Conservation (phyloP, 2,113 vertebrate genomes). For the Cyphomyrus plagiostoma region DNA sequence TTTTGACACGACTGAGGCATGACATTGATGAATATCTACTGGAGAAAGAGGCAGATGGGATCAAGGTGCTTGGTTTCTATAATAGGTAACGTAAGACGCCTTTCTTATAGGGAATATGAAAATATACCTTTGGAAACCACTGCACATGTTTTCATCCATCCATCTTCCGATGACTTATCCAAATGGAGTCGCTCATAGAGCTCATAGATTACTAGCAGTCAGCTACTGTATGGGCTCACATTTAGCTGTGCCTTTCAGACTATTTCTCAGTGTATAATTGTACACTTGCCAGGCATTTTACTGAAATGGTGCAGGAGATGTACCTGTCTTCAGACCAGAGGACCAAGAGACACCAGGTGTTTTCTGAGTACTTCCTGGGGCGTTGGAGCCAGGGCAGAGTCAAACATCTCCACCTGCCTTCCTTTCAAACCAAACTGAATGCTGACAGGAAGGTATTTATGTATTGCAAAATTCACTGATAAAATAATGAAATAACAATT, state of each 20-base stretch:
- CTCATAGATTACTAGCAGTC: not conserved
- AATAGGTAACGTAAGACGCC: slow-evolving; percentile 50
- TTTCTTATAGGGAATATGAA: not conserved
- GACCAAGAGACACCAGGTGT: slow-evolving; percentile 45
- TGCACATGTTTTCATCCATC: not conserved
- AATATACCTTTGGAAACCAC: not conserved
- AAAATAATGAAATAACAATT: not conserved
- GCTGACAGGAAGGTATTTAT: slow-evolving; percentile 69
- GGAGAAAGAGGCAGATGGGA: slow-evolving; percentile 51
- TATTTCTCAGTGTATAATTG: not conserved
- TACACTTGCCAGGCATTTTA: slow-evolving; percentile 55
- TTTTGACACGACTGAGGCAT: slow-evolving; percentile 61
- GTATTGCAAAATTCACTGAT: not conserved
- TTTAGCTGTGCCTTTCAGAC: not conserved
- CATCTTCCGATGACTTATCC: not conserved
- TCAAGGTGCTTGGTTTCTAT: slow-evolving; percentile 48
- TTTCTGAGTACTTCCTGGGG: slow-evolving; percentile 70
- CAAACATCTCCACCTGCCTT: slow-evolving; percentile 57
- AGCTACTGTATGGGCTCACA: not conserved
- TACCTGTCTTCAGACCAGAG: slow-evolving; percentile 54
- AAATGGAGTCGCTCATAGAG: not conserved
- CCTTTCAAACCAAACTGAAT: slow-evolving; percentile 53
- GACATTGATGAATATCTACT: slow-evolving; percentile 61
- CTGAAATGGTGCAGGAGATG: slow-evolving; percentile 44
- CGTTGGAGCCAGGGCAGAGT: slow-evolving; percentile 66